phyloP scores from a whole-genome alignment of 2,113 vertebrate species.

The Vimba vimba region DNA sequence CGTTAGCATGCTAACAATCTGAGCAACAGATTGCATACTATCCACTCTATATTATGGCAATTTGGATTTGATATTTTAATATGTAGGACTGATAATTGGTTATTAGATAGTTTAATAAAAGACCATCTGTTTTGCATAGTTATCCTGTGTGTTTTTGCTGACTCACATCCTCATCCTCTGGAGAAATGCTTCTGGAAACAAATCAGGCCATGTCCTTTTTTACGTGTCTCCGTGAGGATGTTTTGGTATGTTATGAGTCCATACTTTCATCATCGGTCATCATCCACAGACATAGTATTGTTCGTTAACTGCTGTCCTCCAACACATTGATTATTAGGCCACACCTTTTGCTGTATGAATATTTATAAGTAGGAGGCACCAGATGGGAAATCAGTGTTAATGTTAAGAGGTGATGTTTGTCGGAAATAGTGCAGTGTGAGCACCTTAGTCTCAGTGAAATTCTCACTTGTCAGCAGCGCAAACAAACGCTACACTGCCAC shows the following conservation, averaged over 20 bases:
- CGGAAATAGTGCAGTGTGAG: neutral
- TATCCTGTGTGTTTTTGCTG: constrained; percentile 2
- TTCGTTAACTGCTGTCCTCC: neutral
- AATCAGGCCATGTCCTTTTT: constrained; percentile 45
- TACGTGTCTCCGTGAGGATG: constrained; percentile 9
- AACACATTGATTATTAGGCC: neutral
- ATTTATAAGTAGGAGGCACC: neutral
- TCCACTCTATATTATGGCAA: neutral
- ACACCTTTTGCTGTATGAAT: too few species aligned
- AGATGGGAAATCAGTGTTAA: neutral
- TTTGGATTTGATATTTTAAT: neutral
- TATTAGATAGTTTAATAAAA: neutral
- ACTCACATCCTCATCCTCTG: constrained; percentile 21
- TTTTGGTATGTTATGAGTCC: constrained; percentile 4
- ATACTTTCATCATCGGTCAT: neutral
- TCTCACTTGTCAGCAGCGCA: neutral
- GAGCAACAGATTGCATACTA: neutral
- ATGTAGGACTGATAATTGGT: neutral
- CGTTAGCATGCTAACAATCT: neutral
- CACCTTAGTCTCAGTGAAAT: neutral
- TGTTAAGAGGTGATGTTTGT: neutral
- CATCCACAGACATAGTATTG: neutral
- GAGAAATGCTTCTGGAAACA: constrained; percentile 40
- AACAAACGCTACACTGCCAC: neutral
- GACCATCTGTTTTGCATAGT: neutral